These are phyloP conservation scores for Chelmon rostratus DNA, from an alignment of 2,797 vertebrate species.

Conservation along the genomic window DNA sequence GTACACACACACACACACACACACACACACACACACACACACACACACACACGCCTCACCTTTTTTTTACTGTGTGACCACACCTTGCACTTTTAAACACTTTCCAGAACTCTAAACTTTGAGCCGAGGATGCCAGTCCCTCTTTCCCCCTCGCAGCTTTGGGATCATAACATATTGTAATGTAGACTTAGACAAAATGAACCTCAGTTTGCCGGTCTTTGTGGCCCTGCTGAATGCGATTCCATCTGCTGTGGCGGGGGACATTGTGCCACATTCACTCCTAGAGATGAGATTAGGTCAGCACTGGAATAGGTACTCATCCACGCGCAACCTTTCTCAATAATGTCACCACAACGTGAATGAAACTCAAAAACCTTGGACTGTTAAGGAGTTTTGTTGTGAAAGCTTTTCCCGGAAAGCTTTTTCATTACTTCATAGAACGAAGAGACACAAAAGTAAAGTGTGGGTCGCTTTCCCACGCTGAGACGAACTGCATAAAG, in stretches of 20 bases:
- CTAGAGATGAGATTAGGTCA: constrained; percentile 58
- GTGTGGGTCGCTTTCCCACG: constrained; percentile 5
- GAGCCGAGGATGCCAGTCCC: background rate
- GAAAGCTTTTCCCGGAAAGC: constrained; percentile 11
- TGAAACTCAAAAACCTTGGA: constrained; percentile 41
- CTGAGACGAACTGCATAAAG: constrained; percentile 8
- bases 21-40: background rate
- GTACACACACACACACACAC: background rate
- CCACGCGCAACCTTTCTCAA: constrained; percentile 32
- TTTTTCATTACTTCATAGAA: constrained; percentile 9
- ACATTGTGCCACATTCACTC: constrained; percentile 52
- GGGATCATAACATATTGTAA: constrained; percentile 55
- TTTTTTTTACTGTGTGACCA: background rate
- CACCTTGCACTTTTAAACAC: constrained; percentile 17
- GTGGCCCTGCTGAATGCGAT: constrained; percentile 51
- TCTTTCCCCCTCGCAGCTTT: constrained; percentile 18
- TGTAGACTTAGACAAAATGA: constrained; percentile 61
- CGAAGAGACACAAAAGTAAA: constrained; percentile 4
- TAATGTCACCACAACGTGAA: constrained; percentile 48
- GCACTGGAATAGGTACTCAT: constrained; percentile 53
- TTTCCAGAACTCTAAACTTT: constrained; percentile 25
- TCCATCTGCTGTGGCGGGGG: constrained; percentile 57
- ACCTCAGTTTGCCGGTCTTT: constrained; percentile 50
- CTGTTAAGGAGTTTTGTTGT: constrained; percentile 40
- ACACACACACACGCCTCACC: background rate